These are phyloP conservation scores for Chaetodon trifasciatus DNA, from an alignment of 2,797 vertebrate genomes.

Conservation along the genomic window DNA sequence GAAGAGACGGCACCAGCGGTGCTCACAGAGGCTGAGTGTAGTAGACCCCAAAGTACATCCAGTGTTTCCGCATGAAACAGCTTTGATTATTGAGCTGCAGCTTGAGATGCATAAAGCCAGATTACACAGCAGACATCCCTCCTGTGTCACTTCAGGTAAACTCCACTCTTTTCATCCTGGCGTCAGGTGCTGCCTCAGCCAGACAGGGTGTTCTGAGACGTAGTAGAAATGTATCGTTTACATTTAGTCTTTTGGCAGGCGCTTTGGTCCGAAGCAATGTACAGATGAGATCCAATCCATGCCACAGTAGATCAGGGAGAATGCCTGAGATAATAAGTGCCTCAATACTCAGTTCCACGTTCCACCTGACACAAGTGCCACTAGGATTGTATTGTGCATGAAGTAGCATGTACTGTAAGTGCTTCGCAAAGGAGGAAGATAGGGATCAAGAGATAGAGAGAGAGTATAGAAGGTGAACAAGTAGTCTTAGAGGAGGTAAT, in stretches of 20 bases:
- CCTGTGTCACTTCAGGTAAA: conserved; percentile 17
- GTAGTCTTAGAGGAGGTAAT: not conserved
- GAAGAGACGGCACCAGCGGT: conserved; percentile 57
- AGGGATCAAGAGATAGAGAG: not conserved
- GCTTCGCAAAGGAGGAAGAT: too few species aligned
- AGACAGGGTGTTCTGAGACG: conserved; percentile 10
- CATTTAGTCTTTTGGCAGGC: not conserved
- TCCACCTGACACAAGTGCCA: not conserved
- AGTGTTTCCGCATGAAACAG: conserved; percentile 40
- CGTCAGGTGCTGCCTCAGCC: conserved; percentile 14
- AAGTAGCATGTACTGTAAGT: not conserved
- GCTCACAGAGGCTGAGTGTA: conserved; percentile 39
- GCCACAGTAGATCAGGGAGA: not conserved
- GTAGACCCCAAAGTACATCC: conserved; percentile 24
- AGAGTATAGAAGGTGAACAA: not conserved
- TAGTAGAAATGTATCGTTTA: not conserved
- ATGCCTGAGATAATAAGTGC: not conserved
- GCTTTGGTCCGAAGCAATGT: not conserved
- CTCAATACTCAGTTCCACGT: not conserved
- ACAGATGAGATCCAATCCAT: too few species aligned
- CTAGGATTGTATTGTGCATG: not conserved
- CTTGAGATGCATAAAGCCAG: conserved; percentile 16
- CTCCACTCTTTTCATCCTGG: conserved; percentile 4
- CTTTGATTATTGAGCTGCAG: conserved; percentile 36
- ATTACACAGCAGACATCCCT: conserved; percentile 29